Evolutionary conservation across 1,140 invertebrate genomes (phyloP), one percentile per base, ranked within the genome.

Genomic region (Leptinotarsa undecemlineata): DNA sequence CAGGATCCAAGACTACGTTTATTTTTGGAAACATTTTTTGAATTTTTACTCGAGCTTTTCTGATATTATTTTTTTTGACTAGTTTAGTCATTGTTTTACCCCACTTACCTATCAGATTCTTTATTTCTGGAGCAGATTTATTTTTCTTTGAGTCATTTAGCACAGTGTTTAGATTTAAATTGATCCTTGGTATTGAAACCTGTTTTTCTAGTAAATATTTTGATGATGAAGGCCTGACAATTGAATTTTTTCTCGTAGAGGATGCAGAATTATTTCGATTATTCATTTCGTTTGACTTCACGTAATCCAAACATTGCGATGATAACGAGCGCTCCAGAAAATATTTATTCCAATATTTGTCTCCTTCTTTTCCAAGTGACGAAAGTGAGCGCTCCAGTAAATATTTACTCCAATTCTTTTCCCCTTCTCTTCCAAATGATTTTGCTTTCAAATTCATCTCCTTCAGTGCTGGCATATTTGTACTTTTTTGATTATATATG

Each of bases 301-400:
- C 17, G n/a, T 15, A 15, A 57, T 57, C 17, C 51, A 57, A 57
- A 57, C 15, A 57, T 17, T 19, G n/a, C 14, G 51, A 15, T 17
- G 51, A 19, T 17, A 57, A 15, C 6, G 15, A 19, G 51, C n/a
- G n/a, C 51, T 57, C 51, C n/a, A 57, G 51, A 15, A 57, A 57
- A 57, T 57, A 57, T 57, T n/a, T 57, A 57, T 57, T 57, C n/a
- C 15, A 19, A 57, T 57, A 57, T 17, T 57, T 57, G n/a, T 57
- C n/a, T 57, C 15, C 51, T 57, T 57, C 51, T 42, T 42, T 42
- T 42, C 33, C 33, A 42, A 42, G n/a, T n/a, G 51, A 15, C 51
- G 51, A 19, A 57, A 57, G 15, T 57, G 15, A 14, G 51, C n/a
- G n/a, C 51, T 57, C 51, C n/a, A 57, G 17, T 19, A 57, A 57